Conservation (phyloP, 2,113 vertebrate species). For the Microcebus tavaratra region DNA sequence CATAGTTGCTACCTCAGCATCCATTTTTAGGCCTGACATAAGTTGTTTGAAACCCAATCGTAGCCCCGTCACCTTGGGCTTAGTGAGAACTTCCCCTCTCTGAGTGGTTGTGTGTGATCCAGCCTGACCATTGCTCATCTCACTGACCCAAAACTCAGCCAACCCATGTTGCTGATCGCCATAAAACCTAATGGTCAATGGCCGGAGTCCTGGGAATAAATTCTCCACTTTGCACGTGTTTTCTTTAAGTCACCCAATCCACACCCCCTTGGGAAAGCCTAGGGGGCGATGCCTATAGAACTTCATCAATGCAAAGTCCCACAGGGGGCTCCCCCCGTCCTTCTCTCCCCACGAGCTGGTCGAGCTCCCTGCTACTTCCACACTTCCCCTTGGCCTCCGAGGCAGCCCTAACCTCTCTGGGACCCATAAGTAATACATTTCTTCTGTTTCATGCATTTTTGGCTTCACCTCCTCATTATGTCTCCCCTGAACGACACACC, state of each 20-base stretch:
- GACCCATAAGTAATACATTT: not conserved
- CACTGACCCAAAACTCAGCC: not conserved
- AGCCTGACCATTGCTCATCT: not conserved
- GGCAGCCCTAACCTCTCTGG: not conserved
- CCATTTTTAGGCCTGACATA: not conserved
- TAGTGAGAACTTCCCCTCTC: not conserved
- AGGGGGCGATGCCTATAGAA: not conserved
- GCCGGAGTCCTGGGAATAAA: not conserved
- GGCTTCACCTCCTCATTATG: not conserved
- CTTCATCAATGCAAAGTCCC: not conserved
- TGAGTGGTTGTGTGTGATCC: not conserved
- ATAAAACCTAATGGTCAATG: not conserved
- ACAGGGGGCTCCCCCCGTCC: too few relatives aligned
- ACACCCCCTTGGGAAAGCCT: not conserved
- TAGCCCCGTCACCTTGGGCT: not conserved
- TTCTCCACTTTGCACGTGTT: not conserved
- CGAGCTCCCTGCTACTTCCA: not conserved
- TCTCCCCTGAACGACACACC: not conserved
- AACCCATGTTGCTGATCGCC: not conserved
- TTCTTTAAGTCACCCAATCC: not conserved
- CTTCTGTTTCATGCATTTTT: not conserved
- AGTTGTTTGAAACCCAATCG: not conserved
- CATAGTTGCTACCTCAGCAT: not conserved
- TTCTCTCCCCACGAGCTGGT: not conserved
- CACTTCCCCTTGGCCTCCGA: not conserved